Conservation (phyloP, 2,113 vertebrate species). For the Sylvilagus bachmani region DNA sequence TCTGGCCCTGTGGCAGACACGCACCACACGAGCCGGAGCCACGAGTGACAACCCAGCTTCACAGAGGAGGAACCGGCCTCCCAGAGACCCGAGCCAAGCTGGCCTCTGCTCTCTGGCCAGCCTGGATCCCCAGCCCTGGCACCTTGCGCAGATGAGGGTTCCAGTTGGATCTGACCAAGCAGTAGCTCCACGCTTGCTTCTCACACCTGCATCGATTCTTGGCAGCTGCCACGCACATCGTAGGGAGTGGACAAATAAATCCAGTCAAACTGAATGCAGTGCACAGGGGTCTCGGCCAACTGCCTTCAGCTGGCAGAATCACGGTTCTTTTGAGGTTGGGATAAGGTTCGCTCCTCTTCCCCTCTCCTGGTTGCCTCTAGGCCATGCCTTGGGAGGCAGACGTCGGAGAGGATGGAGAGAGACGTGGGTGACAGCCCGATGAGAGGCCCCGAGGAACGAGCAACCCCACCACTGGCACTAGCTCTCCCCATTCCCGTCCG, state of each 20-base stretch:
- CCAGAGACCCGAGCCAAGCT: not conserved
- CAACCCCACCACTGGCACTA: not conserved
- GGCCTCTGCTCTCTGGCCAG: not conserved
- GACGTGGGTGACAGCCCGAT: not conserved
- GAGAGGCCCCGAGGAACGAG: no score
- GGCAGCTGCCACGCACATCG: not conserved
- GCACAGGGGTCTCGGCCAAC: not conserved
- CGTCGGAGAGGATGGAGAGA: not conserved
- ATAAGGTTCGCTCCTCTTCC: not conserved
- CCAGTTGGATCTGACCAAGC: not conserved
- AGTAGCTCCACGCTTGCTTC: not conserved
- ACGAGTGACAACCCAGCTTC: not conserved
- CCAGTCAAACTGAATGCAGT: not conserved
- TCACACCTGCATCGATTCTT: not conserved
- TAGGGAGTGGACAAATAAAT: not conserved
- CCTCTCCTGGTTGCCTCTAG: not conserved
- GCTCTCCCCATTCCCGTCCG: not conserved
- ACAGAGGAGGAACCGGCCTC: not conserved
- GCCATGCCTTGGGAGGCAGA: not conserved
- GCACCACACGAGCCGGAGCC: no score
- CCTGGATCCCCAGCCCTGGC: not conserved
- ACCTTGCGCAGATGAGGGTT: not conserved
- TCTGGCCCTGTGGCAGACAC: no score
- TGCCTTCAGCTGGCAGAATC: constrained; percentile 7
- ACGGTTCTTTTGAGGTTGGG: not conserved